A percentile compares a stretch with the other conserved stretches of the same genome.
Conservation (phyloP, 2,797 vertebrate species). For the Rhincodon typus region DNA sequence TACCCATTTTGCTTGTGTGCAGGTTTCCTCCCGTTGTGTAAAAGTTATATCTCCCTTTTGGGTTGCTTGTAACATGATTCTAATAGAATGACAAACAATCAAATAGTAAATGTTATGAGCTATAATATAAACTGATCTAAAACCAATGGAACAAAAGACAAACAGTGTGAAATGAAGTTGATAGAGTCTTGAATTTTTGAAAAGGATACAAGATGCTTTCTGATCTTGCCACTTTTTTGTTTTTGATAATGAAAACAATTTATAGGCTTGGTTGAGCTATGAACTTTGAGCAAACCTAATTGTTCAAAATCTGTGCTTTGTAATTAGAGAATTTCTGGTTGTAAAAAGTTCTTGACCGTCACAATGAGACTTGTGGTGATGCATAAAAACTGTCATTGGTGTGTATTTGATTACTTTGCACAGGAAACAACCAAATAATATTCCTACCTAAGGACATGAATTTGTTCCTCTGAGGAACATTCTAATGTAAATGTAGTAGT, state of each 20-base stretch:
- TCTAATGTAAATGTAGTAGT: background rate
- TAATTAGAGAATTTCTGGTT: background rate
- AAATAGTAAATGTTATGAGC: background rate
- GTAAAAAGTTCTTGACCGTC: background rate
- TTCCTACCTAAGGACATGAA: background rate
- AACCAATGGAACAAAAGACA: background rate
- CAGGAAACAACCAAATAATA: background rate
- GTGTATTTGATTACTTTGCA: background rate
- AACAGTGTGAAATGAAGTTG: background rate
- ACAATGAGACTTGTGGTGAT: constrained; percentile 4
- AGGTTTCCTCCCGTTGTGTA: background rate
- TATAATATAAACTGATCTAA: background rate
- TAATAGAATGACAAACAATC: background rate
- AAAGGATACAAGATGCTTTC: background rate
- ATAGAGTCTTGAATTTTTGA: background rate
- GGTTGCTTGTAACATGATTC: background rate
- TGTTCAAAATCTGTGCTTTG: background rate
- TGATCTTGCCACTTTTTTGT: background rate
- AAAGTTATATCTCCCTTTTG: background rate
- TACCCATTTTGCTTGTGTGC: background rate
- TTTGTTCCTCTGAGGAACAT: background rate
- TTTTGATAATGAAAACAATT: background rate
- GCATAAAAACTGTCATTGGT: background rate
- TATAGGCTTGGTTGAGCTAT: background rate
- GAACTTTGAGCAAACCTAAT: background rate